Evolutionary conservation across 2,797 vertebrate species (phyloP).

Genomic region (Phataginus tricuspis): DNA sequence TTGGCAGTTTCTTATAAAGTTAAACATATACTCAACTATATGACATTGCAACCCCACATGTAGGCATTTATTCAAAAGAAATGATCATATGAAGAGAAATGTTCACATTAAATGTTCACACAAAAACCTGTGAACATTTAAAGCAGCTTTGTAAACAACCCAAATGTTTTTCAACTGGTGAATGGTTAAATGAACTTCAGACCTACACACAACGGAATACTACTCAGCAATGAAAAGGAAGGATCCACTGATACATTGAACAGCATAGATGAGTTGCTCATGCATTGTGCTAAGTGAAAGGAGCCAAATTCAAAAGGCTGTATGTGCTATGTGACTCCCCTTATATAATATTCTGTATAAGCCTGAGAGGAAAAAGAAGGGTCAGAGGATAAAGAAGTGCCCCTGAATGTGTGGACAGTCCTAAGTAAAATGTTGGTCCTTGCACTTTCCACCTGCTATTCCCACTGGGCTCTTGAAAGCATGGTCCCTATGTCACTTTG

Average conservation of each 20-base stretch:
- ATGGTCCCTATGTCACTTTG: not conserved
- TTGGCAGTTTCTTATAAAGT: not conserved
- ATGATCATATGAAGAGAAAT: not conserved
- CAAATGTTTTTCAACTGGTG: not conserved
- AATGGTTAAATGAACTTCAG: not conserved
- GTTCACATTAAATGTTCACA: not conserved
- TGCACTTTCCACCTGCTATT: too few species aligned
- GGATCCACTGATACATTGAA: not conserved
- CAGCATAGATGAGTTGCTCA: not conserved
- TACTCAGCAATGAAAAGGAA: not conserved
- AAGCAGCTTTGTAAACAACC: not conserved
- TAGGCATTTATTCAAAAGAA: not conserved
- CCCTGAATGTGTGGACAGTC: not conserved
- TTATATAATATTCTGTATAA: not conserved
- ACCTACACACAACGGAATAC: not conserved
- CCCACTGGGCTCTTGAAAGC: not conserved
- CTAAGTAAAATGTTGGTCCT: not conserved
- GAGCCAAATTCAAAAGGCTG: not conserved
- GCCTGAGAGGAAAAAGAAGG: not conserved
- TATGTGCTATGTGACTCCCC: not conserved
- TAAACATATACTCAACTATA: not conserved
- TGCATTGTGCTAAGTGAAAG: not conserved
- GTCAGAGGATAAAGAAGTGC: not conserved
- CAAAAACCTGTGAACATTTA: not conserved
- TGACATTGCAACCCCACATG: not conserved